Conservation (phyloP, 2,888 invertebrate species). For the Noctua fimbriata region DNA sequence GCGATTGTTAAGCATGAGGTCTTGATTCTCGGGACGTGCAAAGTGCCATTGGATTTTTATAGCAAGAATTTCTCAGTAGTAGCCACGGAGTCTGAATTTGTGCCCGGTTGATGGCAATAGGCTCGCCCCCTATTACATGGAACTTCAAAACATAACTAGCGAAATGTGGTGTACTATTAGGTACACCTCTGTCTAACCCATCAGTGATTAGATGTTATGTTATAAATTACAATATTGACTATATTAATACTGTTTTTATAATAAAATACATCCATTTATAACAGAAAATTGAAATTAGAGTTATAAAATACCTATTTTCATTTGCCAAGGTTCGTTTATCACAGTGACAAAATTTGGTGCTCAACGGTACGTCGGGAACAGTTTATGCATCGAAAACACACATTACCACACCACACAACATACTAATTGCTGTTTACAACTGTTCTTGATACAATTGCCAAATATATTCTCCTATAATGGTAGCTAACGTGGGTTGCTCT, state of each 20-base stretch:
- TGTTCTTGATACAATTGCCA: constrained; percentile 46
- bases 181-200: no score
- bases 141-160: no score
- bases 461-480: constrained; percentile 42
- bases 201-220: no score
- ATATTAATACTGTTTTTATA: neutral
- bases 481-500: constrained; percentile 7
- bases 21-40: no score
- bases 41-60: no score
- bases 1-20: no score
- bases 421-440: constrained; percentile 62
- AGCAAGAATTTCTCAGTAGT: no score
- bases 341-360: constrained; percentile 42
- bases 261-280: neutral
- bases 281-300: neutral
- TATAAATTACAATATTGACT: neutral
- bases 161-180: no score
- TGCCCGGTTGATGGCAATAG: no score
- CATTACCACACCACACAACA: constrained; percentile 57
- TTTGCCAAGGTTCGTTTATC: constrained; percentile 43
- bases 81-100: no score
- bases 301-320: constrained; percentile 28
- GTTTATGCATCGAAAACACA: constrained; percentile 60
- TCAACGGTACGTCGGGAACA: constrained; percentile 33
- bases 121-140: no score